Base-by-base conservation (phyloP, 2,888 invertebrate species). In the Drosophila phalerata region DNA sequence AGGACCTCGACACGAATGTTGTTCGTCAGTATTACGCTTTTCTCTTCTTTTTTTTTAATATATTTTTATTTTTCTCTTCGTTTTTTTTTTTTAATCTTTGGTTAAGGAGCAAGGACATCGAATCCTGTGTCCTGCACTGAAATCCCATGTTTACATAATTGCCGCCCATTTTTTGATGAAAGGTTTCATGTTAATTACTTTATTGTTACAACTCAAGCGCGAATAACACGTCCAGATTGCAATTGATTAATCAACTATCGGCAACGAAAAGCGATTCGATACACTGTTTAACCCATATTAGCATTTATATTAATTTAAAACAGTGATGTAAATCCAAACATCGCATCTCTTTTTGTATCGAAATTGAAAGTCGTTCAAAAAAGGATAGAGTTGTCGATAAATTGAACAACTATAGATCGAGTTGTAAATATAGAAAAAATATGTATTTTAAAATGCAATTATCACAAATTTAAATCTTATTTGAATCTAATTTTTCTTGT, bases 81-180 rank as follows among this genome's bases (percentile, higher is more conserved):
- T 11, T 37, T 15, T 22, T 40, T 53, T 25, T 22, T 22, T 17
- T 30, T 40, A 17, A 30, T 19, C 28, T 25, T 37, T 15, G 34
- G 5, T 9, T 6, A 25, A 13, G 28, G 25, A 9, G 5, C 10
- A n/a, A 22, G 34, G 40, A 42, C 42, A 11, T 19, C 19, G 52
- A 4, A 10, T 19, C 11, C 38, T 17, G 37, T 10, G 15, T 28
- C 1, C 53, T 30, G 40, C 17, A 2, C 40, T 53, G 53, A 40
- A 38, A 48, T 37, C 30, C 25, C 64, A 70, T 75, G 64, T 66
- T 77, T 65, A 52, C 71, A 64, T 82, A 82, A 82, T 80, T 70
- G 67, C 60, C 70, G 60, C 22, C 60, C 64, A 53, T 38, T 49
- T 68, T 63, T 57, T 73, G 65, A 63, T 67, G 42, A 30, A 57